Conservation (phyloP, 2,888 invertebrate species). For the Poecilobothrus nobilitatus region DNA sequence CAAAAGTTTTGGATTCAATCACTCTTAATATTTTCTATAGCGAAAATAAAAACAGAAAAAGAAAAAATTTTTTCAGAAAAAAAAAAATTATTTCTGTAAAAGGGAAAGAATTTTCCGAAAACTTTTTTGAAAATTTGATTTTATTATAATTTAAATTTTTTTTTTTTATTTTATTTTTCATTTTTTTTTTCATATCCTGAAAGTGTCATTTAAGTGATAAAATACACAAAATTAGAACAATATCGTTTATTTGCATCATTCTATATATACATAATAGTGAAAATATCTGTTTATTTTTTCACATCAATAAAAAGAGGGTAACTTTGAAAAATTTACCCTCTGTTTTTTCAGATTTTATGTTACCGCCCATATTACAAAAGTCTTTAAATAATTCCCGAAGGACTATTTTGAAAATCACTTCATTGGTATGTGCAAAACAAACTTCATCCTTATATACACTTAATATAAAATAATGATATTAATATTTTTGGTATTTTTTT, state of each 20-base stretch:
- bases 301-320: background rate
- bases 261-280: background rate
- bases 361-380: background rate
- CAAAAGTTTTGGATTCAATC: no score
- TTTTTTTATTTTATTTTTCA: background rate
- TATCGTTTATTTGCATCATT: background rate
- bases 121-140: no score
- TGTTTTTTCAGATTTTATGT: background rate
- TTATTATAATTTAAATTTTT: background rate
- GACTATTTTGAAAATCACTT: background rate
- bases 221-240: background rate
- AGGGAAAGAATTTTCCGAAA: no score
- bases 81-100: no score
- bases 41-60: no score
- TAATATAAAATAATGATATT: no score
- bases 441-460: no score
- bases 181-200: background rate
- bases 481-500: no score
- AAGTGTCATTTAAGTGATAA: slow-evolving; percentile 4
- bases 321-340: background rate
- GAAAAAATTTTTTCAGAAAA: no score
- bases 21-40: no score
- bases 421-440: background rate
- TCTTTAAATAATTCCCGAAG: background rate
- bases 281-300: background rate